Evolutionary conservation across 2,888 invertebrate genomes (phyloP).

Genomic region (Lasiommata megera): DNA sequence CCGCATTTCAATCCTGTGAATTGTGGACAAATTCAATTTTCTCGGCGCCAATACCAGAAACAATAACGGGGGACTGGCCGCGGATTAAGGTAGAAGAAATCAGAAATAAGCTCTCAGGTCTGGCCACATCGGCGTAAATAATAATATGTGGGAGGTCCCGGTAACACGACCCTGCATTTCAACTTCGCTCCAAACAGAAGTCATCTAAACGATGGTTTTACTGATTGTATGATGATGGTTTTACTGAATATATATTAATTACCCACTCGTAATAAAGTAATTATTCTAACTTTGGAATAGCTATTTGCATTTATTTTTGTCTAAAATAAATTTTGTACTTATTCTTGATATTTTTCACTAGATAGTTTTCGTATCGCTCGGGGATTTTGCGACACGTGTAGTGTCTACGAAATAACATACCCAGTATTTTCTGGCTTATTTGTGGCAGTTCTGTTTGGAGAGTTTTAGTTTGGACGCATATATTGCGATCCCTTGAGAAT

Average conservation of each 20-base stretch:
- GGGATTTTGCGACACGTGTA: constrained; percentile 5
- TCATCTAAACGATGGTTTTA: too few species aligned
- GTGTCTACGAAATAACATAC: constrained; percentile 9
- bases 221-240: too few species aligned
- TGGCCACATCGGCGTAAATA: too few species aligned
- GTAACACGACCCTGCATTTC: too few species aligned
- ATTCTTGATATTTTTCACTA: background rate
- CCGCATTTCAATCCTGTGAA: constrained; percentile 61
- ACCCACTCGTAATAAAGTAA: too few species aligned
- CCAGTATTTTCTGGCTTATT: constrained; percentile 6
- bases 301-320: background rate
- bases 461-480: constrained; percentile 38
- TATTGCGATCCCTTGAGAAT: constrained; percentile 49
- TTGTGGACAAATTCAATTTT: constrained; percentile 78
- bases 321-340: too few species aligned
- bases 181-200: too few species aligned
- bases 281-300: background rate
- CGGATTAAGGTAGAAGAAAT: constrained; percentile 24
- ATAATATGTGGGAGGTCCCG: too few species aligned
- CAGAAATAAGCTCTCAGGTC: constrained; percentile 11
- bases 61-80: constrained; percentile 39
- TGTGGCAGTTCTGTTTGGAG: constrained; percentile 10
- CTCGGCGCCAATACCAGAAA: constrained; percentile 65
- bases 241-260: too few species aligned
- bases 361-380: constrained; percentile 8